Percentiles rank a stretch among this genome's conserved stretches.
phyloP scores from a whole-genome alignment of 2,113 vertebrate species.

The Archilochus colubris region DNA sequence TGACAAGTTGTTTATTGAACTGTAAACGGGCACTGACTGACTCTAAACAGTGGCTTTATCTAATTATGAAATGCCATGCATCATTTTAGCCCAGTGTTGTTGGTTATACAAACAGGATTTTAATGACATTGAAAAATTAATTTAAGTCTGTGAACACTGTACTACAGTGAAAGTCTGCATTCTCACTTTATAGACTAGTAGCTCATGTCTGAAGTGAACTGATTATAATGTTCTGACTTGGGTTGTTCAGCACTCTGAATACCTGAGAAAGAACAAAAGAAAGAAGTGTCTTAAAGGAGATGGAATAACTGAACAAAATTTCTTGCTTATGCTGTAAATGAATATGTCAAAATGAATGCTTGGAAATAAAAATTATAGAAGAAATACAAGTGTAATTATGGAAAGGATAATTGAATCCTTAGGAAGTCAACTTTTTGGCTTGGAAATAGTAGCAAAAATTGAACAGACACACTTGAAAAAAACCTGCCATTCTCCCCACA shows the following conservation, averaged over 20 bases:
- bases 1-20: conserved; percentile 89
- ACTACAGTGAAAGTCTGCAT: not conserved
- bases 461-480: not conserved
- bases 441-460: not conserved
- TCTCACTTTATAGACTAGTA: not conserved
- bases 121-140: conserved; percentile 34
- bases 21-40: conserved; percentile 80
- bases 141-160: not conserved
- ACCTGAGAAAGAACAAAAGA: not conserved
- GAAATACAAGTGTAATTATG: not conserved
- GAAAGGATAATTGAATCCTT: not conserved
- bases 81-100: conserved; percentile 54
- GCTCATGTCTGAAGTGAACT: not conserved
- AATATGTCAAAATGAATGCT: not conserved
- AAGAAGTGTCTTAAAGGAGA: not conserved
- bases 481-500: not conserved
- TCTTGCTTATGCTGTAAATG: not conserved
- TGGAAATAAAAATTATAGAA: not conserved
- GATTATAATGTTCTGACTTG: not conserved
- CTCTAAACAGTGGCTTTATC: conserved; percentile 81
- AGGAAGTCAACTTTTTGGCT: not conserved
- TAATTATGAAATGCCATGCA: conserved; percentile 77
- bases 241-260: not conserved
- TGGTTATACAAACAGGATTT: conserved; percentile 48
- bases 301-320: not conserved